phyloP scores from a whole-genome alignment of 2,888 invertebrate species.

The Ectemnius continuus region DNA sequence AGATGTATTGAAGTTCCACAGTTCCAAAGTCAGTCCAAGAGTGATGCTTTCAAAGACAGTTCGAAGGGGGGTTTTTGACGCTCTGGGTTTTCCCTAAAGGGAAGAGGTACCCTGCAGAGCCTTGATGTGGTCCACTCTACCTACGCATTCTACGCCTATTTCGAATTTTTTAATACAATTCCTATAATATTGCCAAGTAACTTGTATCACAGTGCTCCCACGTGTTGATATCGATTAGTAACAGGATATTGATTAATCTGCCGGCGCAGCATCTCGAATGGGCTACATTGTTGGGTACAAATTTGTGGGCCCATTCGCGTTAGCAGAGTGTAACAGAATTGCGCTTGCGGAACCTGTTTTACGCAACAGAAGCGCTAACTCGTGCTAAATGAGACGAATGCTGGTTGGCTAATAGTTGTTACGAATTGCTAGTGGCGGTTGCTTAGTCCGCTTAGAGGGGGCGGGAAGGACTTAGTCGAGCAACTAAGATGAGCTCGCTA shows the following conservation, averaged over 20 bases:
- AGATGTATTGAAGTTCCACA: no score
- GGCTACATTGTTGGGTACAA: conserved; percentile 53
- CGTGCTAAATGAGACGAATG: conserved; percentile 74
- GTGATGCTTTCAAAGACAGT: no score
- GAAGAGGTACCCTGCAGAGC: no score
- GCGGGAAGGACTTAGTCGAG: conserved; percentile 56
- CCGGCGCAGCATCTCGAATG: conserved; percentile 48
- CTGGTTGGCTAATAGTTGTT: conserved; percentile 73
- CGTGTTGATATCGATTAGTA: conserved; percentile 40
- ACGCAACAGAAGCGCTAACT: conserved; percentile 65
- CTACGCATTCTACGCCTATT: no score
- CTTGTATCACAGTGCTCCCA: neutral
- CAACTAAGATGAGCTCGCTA: conserved; percentile 55
- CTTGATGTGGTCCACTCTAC: no score
- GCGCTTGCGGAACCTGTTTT: conserved; percentile 55
- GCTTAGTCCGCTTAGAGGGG: conserved; percentile 49
- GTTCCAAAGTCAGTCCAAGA: no score
- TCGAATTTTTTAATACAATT: no score
- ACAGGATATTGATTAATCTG: conserved; percentile 59
- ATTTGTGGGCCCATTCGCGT: conserved; percentile 63
- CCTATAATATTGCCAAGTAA: no score
- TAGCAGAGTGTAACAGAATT: conserved; percentile 57
- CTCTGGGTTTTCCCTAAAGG: no score
- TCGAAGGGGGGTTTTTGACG: no score
- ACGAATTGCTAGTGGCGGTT: conserved; percentile 66